Conservation (phyloP, 2,797 vertebrate genomes). For the Myioborus miniatus region DNA sequence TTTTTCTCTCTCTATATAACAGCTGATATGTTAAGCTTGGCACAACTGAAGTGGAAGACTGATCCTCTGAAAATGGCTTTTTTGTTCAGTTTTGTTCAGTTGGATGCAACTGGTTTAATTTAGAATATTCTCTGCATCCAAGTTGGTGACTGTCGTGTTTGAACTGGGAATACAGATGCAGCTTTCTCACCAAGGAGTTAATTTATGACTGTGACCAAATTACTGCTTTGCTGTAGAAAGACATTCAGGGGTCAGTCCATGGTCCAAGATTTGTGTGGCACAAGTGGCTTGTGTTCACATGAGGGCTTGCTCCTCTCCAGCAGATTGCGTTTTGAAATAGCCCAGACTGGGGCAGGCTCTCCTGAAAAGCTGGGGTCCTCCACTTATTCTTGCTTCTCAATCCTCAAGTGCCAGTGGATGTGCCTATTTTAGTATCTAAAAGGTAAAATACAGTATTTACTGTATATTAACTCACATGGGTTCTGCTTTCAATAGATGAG, state of each 20-base stretch:
- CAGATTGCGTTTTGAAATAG: neutral
- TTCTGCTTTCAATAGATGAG: neutral
- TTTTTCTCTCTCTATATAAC: neutral
- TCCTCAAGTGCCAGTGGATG: neutral
- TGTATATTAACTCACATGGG: neutral
- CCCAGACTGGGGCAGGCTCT: neutral
- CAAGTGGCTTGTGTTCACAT: neutral
- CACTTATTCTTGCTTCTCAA: neutral
- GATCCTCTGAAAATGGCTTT: neutral
- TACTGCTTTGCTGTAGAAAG: neutral
- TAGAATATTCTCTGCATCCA: neutral
- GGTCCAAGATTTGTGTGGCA: neutral
- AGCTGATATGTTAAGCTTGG: neutral
- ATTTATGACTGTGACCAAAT: neutral
- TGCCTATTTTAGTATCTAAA: neutral
- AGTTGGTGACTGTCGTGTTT: neutral
- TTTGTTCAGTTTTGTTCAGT: neutral
- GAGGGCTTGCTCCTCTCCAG: neutral
- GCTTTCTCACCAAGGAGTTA: neutral
- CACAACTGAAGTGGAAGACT: neutral
- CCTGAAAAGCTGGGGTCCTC: neutral
- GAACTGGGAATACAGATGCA: neutral
- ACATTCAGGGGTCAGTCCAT: neutral
- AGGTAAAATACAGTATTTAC: neutral
- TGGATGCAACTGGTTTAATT: neutral